Evolutionary conservation across 1,140 invertebrate species (phyloP).

Genomic region (Diprion similis): DNA sequence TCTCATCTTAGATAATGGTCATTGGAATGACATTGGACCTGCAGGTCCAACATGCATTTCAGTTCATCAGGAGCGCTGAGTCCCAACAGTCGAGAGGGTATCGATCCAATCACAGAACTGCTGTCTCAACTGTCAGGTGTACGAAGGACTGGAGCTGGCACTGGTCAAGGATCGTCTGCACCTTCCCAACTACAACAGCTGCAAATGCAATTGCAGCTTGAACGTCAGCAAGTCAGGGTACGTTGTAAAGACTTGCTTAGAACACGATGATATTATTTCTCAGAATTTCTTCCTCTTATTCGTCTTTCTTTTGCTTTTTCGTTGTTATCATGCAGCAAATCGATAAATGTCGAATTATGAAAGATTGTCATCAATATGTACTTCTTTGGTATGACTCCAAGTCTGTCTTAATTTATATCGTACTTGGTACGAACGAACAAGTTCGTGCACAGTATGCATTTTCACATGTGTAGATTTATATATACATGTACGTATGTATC

Average conservation of each 20-base stretch:
- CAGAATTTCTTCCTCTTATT: constrained; percentile 5
- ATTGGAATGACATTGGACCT: constrained; percentile 40
- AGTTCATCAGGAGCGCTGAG: constrained; percentile 84
- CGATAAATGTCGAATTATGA: not conserved
- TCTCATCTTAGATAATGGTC: constrained; percentile 39
- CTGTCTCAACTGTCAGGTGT: constrained; percentile 92
- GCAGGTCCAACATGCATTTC: constrained; percentile 89
- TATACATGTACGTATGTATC: constrained; percentile 7
- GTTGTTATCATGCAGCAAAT: too few relatives aligned
- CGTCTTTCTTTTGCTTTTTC: not conserved
- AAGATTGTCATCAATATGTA: too few relatives aligned
- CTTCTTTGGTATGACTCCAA: not conserved
- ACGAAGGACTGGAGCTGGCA: constrained; percentile 69
- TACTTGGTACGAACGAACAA: too few relatives aligned
- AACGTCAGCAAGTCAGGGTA: constrained; percentile 84
- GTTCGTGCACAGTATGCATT: too few relatives aligned
- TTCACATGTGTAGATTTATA: not conserved
- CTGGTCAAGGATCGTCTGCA: constrained; percentile 67
- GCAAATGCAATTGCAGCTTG: constrained; percentile 89
- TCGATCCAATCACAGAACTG: constrained; percentile 93
- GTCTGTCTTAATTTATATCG: not conserved
- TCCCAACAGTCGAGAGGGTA: constrained; percentile 85
- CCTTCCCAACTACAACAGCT: constrained; percentile 85
- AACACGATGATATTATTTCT: constrained; percentile 17
- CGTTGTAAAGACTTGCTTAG: constrained; percentile 37